Evolutionary conservation across 2,888 invertebrate species (phyloP).

Genomic region (Drosophila paranaensis): DNA sequence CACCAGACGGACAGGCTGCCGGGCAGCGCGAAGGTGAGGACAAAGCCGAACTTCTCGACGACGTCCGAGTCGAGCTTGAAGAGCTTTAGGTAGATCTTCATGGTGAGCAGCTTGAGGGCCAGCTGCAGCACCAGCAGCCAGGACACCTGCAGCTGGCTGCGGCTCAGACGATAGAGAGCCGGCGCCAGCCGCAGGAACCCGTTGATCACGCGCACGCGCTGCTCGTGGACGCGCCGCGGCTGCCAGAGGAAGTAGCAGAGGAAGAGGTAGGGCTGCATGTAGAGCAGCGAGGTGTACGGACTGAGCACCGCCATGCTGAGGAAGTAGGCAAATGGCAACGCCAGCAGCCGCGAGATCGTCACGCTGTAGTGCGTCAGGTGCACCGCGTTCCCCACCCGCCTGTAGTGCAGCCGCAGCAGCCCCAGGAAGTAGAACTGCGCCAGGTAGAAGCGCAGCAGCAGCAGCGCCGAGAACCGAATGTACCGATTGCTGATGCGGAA

Average conservation of each 20-base stretch:
- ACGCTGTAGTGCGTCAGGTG: slow-evolving; percentile 50
- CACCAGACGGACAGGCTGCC: slow-evolving; percentile 48
- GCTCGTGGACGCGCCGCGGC: slow-evolving; percentile 28
- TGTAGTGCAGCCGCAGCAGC: slow-evolving; percentile 50
- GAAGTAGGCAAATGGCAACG: slow-evolving; percentile 38
- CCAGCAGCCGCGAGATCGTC: slow-evolving; percentile 51
- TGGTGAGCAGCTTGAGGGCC: slow-evolving; percentile 37
- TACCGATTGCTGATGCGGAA: slow-evolving; percentile 47
- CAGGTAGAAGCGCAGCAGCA: slow-evolving; percentile 59
- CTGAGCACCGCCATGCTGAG: slow-evolving; percentile 21
- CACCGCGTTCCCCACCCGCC: slow-evolving; percentile 33
- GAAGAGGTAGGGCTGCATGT: slow-evolving; percentile 55
- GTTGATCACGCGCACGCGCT: slow-evolving; percentile 41
- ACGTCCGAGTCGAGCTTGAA: neutral
- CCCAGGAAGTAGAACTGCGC: slow-evolving; percentile 55
- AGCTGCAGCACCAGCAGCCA: slow-evolving; percentile 52
- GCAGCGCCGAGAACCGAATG: slow-evolving; percentile 51
- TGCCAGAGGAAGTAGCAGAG: slow-evolving; percentile 54
- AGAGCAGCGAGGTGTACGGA: slow-evolving; percentile 41
- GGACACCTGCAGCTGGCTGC: slow-evolving; percentile 36
- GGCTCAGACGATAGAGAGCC: slow-evolving; percentile 41
- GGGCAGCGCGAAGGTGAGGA: slow-evolving; percentile 37
- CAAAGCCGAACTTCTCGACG: neutral
- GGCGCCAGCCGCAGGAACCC: slow-evolving; percentile 40
- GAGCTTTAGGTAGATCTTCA: slow-evolving; percentile 29